Evolutionary conservation across 2,797 vertebrate genomes (phyloP), one percentile per base, ranked within the genome.

Genomic region (Lagorchestes hirsutus): DNA sequence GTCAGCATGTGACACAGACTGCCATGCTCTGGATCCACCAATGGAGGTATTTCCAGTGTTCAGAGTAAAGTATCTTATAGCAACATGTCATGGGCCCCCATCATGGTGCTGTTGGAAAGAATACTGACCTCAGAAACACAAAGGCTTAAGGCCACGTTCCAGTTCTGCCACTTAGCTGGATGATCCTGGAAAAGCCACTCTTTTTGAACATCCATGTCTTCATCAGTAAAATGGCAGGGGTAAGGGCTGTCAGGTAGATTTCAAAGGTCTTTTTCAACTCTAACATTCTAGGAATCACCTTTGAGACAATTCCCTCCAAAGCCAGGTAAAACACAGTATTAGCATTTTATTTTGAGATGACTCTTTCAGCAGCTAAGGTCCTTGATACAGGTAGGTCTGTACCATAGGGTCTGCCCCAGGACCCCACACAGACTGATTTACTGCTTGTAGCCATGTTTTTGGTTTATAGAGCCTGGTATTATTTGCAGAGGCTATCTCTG

Each of bases 21-120:
- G 96, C 97, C 96, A 96, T 0, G 57, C 96, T 96, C 93, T 90
- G 93, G 56, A 95, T 95, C 96, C 16, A 16, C 56, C 50, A 91
- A 92, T 12, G 24, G 74, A 82, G n/a, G 40, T 40, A 87, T 87
- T 87, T 87, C 40, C 40, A 87, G 27, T 3, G 24, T 87, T 46
- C 40, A 46, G 22, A 46, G 8, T 46, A 46, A 50, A 87, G 40
- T 50, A 12, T 87, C 40, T 87, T 22, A 87, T 11, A 50, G 40
- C 40, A 87, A 46, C 74, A 87, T 46, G 40, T 12, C n/a, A 82
- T 87, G 5, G 34, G 9, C 8, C 74, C 67, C 74, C 40, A 46
- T 82, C 74, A 27, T 46, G 40, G 40, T 50, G 3, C 3, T 74
- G 9, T 27, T 24, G 46, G 74, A 87, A 87, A 50, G 40, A 82